A percentile compares a stretch with the other conserved stretches of the same genome.
phyloP scores from a whole-genome alignment of 2,113 vertebrate genomes.

The Oryzias curvinotus region DNA sequence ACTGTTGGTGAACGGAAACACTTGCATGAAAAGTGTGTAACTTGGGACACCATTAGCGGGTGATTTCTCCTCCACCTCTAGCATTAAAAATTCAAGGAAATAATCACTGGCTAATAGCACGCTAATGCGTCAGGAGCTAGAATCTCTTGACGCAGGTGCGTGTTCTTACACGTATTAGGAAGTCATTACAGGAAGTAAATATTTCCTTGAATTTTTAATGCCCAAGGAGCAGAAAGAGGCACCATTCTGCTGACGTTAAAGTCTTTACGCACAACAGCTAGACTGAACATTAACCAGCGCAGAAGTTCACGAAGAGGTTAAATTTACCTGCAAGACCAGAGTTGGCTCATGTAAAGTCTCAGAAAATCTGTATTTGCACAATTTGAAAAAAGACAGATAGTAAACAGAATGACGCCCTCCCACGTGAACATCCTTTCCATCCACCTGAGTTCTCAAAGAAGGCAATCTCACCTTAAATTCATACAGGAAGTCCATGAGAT shows the following conservation, averaged over 20 bases:
- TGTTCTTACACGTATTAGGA: too few species aligned
- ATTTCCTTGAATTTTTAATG: constrained; percentile 32
- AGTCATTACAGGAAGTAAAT: constrained; percentile 25
- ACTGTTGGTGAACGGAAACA: too few species aligned
- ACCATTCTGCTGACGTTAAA: constrained; percentile 20
- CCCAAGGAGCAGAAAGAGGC: neutral
- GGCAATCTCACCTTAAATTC: constrained; percentile 63
- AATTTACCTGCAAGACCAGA: constrained; percentile 16
- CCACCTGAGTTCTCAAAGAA: neutral
- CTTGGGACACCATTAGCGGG: neutral
- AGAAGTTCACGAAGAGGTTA: constrained; percentile 28
- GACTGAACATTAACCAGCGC: constrained; percentile 55
- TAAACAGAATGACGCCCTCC: neutral
- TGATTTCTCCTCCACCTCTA: neutral
- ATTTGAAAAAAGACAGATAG: neutral
- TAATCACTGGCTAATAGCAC: constrained; percentile 25
- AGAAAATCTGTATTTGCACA: constrained; percentile 2
- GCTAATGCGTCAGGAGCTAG: too few species aligned
- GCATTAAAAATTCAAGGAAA: constrained; percentile 25
- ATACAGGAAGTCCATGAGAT: constrained; percentile 67
- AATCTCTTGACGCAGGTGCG: too few species aligned
- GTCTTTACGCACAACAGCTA: neutral
- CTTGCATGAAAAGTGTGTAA: too few species aligned
- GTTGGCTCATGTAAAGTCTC: neutral
- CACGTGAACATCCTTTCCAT: neutral